phyloP scores from a whole-genome alignment of 2,888 invertebrate genomes.

The Eutolmus rufibarbis region DNA sequence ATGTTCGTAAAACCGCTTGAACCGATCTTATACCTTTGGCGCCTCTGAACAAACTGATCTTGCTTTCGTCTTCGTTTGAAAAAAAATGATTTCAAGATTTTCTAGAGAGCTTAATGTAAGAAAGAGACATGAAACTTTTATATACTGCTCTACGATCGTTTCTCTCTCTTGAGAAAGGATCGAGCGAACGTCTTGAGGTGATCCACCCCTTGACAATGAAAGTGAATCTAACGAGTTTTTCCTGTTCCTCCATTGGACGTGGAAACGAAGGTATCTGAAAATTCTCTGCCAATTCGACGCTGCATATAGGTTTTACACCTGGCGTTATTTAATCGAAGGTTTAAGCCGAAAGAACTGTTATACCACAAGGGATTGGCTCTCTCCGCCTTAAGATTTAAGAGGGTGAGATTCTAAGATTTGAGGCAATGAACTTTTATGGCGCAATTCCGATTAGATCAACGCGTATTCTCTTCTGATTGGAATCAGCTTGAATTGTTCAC shows the following conservation, averaged over 20 bases:
- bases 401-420: neutral
- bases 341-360: neutral
- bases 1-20: neutral
- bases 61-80: neutral
- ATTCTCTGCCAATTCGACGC: neutral
- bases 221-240: slow-evolving; percentile 34
- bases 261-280: neutral
- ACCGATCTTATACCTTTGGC: neutral
- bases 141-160: neutral
- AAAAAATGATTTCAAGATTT: neutral
- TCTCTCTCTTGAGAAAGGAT: slow-evolving; percentile 1
- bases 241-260: slow-evolving; percentile 31
- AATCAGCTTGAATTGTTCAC: neutral
- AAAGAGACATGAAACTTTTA: neutral
- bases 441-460: neutral
- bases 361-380: neutral
- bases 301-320: neutral
- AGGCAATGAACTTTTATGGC: neutral
- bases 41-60: slow-evolving; percentile 32
- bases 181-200: neutral
- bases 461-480: neutral
- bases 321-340: neutral
- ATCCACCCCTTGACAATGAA: slow-evolving; percentile 30
- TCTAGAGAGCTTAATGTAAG: neutral
- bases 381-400: neutral